phyloP scores from a whole-genome alignment of 2,797 vertebrate genomes.

The Smutsia gigantea region DNA sequence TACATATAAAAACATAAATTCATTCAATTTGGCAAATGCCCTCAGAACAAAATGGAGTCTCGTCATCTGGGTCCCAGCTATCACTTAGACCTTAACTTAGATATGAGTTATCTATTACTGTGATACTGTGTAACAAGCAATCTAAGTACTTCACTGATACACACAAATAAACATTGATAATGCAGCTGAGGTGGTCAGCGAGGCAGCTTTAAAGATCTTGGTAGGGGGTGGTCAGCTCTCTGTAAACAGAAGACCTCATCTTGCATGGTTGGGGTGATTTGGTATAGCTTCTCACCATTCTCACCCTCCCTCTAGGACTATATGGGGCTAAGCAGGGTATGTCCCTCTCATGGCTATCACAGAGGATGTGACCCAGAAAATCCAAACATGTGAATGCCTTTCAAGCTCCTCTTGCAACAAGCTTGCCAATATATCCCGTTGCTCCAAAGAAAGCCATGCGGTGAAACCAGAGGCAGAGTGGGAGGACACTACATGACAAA shows the following conservation, averaged over 20 bases:
- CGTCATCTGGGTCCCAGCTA: not conserved
- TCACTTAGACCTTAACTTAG: not conserved
- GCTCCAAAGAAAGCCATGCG: not conserved
- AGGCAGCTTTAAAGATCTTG: not conserved
- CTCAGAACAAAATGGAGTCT: not conserved
- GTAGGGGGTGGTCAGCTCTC: not conserved
- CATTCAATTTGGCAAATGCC: not conserved
- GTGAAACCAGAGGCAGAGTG: not conserved
- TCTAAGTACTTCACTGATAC: not conserved
- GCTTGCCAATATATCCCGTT: not conserved
- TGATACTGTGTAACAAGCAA: not conserved
- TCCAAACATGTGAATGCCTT: not conserved
- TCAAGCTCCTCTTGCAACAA: not conserved
- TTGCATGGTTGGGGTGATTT: not conserved
- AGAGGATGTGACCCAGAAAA: not conserved
- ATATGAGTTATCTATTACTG: not conserved
- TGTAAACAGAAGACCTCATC: not conserved
- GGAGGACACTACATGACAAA: not conserved
- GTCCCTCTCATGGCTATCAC: not conserved
- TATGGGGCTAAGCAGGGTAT: fast-evolving
- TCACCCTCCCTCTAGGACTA: not conserved
- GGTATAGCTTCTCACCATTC: not conserved
- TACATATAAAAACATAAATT: not conserved
- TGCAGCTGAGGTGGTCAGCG: not conserved
- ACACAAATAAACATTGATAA: not conserved